Percentiles rank a stretch among this genome's conserved stretches.
Conservation (phyloP, 2,113 vertebrate genomes). For the Lampris incognitus region DNA sequence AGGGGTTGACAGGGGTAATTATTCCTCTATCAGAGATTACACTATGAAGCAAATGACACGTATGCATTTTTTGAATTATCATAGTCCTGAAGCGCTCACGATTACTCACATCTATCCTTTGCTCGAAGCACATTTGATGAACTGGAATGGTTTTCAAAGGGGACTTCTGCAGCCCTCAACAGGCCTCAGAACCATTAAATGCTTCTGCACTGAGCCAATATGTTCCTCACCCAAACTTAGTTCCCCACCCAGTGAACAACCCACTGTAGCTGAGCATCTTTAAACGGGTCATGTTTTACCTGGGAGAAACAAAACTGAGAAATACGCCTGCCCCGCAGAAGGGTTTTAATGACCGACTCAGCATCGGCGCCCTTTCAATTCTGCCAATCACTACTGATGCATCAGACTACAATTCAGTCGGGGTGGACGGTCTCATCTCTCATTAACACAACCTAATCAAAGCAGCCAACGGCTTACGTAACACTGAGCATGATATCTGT, state of each 20-base stretch:
- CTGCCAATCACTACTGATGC: not conserved
- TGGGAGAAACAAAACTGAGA: no score
- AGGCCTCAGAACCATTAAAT: not conserved
- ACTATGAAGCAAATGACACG: not conserved
- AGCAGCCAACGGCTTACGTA: conserved; percentile 9
- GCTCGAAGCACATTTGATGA: no score
- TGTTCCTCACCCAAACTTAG: not conserved
- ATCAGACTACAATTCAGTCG: conserved; percentile 2
- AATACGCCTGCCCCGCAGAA: no score
- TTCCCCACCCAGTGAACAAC: not conserved
- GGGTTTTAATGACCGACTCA: not conserved
- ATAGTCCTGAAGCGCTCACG: no score
- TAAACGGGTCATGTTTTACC: no score
- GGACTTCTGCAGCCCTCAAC: no score
- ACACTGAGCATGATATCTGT: not conserved
- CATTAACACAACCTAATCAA: conserved; percentile 32
- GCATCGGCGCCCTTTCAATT: conserved; percentile 9
- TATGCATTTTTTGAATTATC: not conserved
- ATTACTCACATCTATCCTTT: no score
- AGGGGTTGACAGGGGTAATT: conserved; percentile 12
- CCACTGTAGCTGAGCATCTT: no score
- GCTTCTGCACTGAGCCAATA: not conserved
- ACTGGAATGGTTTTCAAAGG: no score
- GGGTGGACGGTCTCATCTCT: conserved; percentile 5
- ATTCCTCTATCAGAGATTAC: not conserved